These are phyloP conservation scores for Rafetus swinhoei DNA, from an alignment of 2,113 vertebrate genomes.

Conservation along the genomic window DNA sequence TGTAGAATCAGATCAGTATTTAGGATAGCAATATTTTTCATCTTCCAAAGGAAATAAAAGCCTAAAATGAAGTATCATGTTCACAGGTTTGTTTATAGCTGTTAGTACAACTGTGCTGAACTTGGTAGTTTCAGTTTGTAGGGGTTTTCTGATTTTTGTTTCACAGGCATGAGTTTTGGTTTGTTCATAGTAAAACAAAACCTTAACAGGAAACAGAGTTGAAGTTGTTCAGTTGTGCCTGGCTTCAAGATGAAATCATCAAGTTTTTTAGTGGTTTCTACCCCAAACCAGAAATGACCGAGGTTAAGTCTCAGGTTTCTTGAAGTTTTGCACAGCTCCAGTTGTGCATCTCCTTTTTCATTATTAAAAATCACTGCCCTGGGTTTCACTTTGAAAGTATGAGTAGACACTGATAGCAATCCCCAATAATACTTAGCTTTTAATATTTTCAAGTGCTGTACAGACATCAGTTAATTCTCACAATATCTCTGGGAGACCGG, in stretches of 20 bases:
- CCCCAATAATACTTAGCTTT: neutral
- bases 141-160: neutral
- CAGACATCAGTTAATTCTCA: neutral
- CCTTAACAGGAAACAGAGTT: neutral
- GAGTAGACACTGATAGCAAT: neutral
- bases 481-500: neutral
- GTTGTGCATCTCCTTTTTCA: neutral
- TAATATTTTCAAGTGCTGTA: neutral
- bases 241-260: neutral
- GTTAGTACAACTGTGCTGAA: neutral
- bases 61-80: neutral
- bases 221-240: neutral
- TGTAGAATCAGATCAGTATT: neutral
- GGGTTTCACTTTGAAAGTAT: neutral
- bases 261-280: accelerated
- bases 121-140: neutral
- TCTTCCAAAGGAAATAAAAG: neutral
- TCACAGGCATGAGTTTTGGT: neutral
- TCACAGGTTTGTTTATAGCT: neutral
- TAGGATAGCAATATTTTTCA: neutral
- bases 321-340: neutral
- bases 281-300: neutral
- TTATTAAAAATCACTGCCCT: neutral
- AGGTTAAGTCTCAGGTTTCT: neutral
- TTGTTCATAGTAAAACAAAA: neutral